Conservation (phyloP, 2,888 invertebrate genomes). For the Apodemia mormo region DNA sequence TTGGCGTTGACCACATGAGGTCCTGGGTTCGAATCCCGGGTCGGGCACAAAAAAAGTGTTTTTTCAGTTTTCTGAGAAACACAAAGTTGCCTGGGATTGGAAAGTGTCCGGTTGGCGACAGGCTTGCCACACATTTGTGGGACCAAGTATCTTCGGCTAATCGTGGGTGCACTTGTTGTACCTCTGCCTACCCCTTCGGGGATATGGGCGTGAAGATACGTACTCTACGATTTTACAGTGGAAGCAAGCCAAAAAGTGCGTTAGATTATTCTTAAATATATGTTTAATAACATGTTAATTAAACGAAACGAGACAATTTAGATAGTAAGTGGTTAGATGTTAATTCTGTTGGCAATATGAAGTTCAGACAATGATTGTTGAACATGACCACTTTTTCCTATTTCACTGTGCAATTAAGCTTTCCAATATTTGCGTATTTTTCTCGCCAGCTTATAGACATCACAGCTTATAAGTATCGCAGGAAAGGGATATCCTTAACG, state of each 20-base stretch:
- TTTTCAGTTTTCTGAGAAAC: too few species aligned
- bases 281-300: background rate
- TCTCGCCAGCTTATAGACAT: background rate
- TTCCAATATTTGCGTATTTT: background rate
- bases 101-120: too few species aligned
- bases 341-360: background rate
- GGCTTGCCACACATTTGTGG: too few species aligned
- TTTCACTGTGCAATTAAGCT: background rate
- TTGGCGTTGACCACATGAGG: too few species aligned
- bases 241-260: background rate
- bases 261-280: background rate
- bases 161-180: too few species aligned
- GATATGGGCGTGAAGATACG: too few species aligned
- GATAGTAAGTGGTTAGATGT: background rate
- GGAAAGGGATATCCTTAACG: slow-evolving; percentile 14
- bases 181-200: too few species aligned
- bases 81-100: too few species aligned
- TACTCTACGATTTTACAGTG: background rate
- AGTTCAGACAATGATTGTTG: background rate
- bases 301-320: background rate
- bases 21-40: too few species aligned
- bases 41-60: too few species aligned
- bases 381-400: background rate
- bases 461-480: slow-evolving; percentile 11
- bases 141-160: too few species aligned